phyloP scores from a whole-genome alignment of 2,113 vertebrate species.

The Heterotilapia buettikoferi region DNA sequence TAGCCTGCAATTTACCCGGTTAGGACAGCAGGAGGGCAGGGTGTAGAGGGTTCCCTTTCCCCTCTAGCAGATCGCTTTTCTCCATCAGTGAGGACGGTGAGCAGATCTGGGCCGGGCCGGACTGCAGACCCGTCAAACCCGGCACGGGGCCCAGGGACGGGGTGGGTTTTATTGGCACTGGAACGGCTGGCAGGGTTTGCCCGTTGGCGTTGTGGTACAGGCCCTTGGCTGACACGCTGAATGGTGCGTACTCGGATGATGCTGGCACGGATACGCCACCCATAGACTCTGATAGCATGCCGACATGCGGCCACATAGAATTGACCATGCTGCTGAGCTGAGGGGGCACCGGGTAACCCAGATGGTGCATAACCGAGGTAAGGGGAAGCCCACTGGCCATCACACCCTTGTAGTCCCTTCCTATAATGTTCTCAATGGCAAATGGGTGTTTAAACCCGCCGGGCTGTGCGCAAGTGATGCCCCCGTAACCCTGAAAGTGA shows the following conservation, averaged over 20 bases:
- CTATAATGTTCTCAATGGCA: conserved; percentile 90
- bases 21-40: conserved; percentile 81
- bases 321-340: conserved; percentile 87
- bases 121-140: conserved; percentile 74
- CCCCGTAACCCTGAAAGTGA: conserved; percentile 79
- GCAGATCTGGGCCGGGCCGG: conserved; percentile 73
- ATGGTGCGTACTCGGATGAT: conserved; percentile 84
- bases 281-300: conserved; percentile 85
- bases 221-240: conserved; percentile 87
- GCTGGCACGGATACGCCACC: conserved; percentile 71
- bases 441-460: conserved; percentile 92
- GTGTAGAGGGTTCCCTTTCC: conserved; percentile 75
- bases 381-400: conserved; percentile 86
- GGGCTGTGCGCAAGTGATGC: conserved; percentile 53
- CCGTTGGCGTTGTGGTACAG: conserved; percentile 79
- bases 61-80: conserved; percentile 73
- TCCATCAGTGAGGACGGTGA: conserved; percentile 73
- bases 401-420: conserved; percentile 92
- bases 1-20: conserved; percentile 17
- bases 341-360: conserved; percentile 87
- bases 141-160: conserved; percentile 78
- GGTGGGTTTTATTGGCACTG: conserved; percentile 92
- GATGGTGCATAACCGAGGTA: conserved; percentile 93
- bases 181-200: conserved; percentile 86
- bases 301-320: conserved; percentile 93